Conservation (phyloP, 2,113 vertebrate species). For the Vanacampus margaritifer region DNA sequence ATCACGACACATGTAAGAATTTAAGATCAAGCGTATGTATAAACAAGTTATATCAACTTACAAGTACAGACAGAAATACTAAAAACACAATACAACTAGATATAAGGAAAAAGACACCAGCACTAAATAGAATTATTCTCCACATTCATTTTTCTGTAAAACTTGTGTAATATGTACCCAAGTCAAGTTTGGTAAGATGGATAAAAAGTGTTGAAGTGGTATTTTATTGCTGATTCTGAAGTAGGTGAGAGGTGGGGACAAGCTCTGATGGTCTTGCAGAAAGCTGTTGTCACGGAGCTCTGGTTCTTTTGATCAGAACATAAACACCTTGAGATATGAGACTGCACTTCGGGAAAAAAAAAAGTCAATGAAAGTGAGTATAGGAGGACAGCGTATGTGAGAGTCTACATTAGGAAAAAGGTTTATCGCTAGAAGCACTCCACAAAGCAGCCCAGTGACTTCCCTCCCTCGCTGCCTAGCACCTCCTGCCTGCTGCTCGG, state of each 20-base stretch:
- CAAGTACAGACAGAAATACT: no score
- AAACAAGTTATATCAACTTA: no score
- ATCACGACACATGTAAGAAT: no score
- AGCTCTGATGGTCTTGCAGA: constrained; percentile 48
- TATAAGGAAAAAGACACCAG: no score
- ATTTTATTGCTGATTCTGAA: constrained; percentile 42
- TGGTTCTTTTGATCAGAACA: constrained; percentile 72
- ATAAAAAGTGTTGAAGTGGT: background rate
- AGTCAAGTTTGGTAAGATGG: no score
- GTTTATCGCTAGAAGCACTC: constrained; percentile 22
- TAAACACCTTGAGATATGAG: constrained; percentile 65
- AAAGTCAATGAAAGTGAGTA: constrained; percentile 24
- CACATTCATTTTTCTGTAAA: no score
- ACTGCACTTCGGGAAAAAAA: constrained; percentile 27
- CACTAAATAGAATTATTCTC: no score
- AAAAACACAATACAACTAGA: no score
- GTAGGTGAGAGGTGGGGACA: constrained; percentile 27
- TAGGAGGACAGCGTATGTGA: constrained; percentile 10
- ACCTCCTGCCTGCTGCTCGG: constrained; percentile 23
- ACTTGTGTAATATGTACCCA: no score
- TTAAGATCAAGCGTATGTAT: no score
- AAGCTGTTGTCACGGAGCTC: constrained; percentile 58
- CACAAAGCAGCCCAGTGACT: constrained; percentile 14
- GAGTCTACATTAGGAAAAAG: constrained; percentile 6
- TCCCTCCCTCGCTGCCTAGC: constrained; percentile 18